Evolutionary conservation across 1,140 invertebrate species (phyloP).

Genomic region (Drosophila funebris): DNA sequence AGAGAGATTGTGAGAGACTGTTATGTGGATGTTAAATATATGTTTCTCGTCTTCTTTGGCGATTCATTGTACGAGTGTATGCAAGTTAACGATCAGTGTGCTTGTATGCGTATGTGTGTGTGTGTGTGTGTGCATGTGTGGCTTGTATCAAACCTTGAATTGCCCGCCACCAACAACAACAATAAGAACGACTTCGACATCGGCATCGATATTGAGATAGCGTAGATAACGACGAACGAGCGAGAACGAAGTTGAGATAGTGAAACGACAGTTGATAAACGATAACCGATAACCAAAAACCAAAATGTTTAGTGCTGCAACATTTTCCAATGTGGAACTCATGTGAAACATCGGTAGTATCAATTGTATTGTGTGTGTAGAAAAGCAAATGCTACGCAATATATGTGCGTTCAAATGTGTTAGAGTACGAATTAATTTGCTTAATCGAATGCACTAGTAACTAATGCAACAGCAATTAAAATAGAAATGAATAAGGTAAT

Average conservation of each 20-base stretch:
- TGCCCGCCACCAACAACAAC: slow-evolving; percentile 68
- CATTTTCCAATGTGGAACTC: slow-evolving; percentile 21
- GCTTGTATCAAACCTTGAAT: slow-evolving; percentile 75
- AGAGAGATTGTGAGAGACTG: neutral
- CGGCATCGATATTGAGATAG: neutral
- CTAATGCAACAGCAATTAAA: too few species aligned
- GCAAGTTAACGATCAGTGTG: slow-evolving; percentile 10
- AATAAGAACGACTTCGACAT: neutral
- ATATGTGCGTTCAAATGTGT: neutral
- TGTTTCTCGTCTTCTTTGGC: slow-evolving; percentile 1
- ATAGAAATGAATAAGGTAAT: too few species aligned
- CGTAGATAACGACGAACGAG: neutral
- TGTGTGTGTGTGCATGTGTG: slow-evolving; percentile 21
- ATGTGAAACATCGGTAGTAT: slow-evolving; percentile 18
- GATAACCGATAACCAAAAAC: slow-evolving; percentile 10
- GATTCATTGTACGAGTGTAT: neutral
- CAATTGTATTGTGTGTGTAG: slow-evolving; percentile 11
- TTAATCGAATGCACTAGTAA: too few species aligned
- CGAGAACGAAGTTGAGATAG: neutral
- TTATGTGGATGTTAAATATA: slow-evolving; percentile 32
- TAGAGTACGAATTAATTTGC: neutral
- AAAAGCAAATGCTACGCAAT: slow-evolving; percentile 10
- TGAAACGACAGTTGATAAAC: neutral
- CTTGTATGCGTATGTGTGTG: neutral
- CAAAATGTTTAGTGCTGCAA: slow-evolving; percentile 1